Evolutionary conservation across 2,797 vertebrate genomes (phyloP).

Genomic region (Poliocrania exsul): DNA sequence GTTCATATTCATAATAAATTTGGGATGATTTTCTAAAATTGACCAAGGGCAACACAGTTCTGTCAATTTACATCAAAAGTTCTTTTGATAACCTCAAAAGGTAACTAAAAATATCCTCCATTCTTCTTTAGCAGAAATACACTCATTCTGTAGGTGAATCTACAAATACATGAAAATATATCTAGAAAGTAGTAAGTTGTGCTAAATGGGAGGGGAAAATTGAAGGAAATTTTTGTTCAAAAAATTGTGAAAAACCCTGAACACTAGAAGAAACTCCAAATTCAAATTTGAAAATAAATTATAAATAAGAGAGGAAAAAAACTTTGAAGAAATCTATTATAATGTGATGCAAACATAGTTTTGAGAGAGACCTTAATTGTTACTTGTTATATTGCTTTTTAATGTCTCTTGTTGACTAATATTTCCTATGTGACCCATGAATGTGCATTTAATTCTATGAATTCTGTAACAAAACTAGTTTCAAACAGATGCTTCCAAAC

Average conservation of each 20-base stretch:
- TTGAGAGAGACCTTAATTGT: background rate
- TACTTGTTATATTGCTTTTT: background rate
- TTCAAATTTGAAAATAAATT: background rate
- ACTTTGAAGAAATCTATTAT: background rate
- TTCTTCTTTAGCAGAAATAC: background rate
- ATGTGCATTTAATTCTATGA: background rate
- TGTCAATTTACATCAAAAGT: background rate
- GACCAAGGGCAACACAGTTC: background rate
- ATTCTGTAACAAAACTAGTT: background rate
- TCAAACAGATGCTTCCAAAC: background rate
- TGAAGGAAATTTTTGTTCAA: background rate
- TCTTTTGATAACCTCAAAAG: background rate
- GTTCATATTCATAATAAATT: background rate
- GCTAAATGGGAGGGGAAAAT: background rate
- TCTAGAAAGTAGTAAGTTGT: background rate
- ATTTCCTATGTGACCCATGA: background rate
- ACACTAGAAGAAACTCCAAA: background rate
- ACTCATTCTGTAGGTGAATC: background rate
- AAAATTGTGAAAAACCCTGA: background rate
- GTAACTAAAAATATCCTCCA: background rate
- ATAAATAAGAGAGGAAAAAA: background rate
- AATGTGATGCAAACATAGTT: background rate
- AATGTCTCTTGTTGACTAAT: background rate
- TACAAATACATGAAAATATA: background rate
- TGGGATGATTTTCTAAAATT: background rate